Base-by-base conservation (phyloP, 2,888 invertebrate genomes). In the Alviniconcha strummeri region DNA sequence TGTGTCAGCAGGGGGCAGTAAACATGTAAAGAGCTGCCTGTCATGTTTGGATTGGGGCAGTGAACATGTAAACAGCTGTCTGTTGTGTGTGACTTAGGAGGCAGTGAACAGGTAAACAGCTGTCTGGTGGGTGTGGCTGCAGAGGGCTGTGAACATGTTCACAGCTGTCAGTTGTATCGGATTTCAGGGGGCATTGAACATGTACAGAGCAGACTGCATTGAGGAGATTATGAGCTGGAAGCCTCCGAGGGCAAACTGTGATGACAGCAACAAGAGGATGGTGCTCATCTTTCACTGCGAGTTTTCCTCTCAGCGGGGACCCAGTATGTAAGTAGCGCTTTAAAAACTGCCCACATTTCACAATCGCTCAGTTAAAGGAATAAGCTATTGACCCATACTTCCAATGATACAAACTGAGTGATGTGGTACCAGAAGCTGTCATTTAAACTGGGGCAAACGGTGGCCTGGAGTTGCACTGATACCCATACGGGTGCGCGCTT, bases 271-370 rank as follows among this genome's bases (percentile, higher is more conserved):
- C 52, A 82, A 92, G 83, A 94, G 97, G 80, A 95, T 95, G 88
- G 96, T 98, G 79, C 95, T 99, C 74, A 96, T 99, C 81, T 99
- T 99, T 94, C 99, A 99, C 93, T 99, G 99, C 94, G 99, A 99
- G 94, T 99, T 98, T 95, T 98, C 98, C 0, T 96, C 97, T 84
- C 97, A 99, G 94, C 95, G 99, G 83, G 99, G 98, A 3, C 99
- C 99, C 0, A 97, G 96, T 90, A 94, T 99, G 96, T 98, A 95
- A 96, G 97, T 96, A 77, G 19, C 54, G 3, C 36, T 36, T 80
- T 67, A 3, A 11, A 11, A 13, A 60, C 80, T 67, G 36, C 15
- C 19, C 8, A 36, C 6, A 54, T 7, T 36, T 19, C 76, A 80
- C 19, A 36, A 36, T 52, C 8, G 17, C n/a, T 36, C 7, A 3